Evolutionary conservation across 1,140 invertebrate species (phyloP), one percentile per base, ranked within the genome.

Genomic region (Heliothis subflexa): DNA sequence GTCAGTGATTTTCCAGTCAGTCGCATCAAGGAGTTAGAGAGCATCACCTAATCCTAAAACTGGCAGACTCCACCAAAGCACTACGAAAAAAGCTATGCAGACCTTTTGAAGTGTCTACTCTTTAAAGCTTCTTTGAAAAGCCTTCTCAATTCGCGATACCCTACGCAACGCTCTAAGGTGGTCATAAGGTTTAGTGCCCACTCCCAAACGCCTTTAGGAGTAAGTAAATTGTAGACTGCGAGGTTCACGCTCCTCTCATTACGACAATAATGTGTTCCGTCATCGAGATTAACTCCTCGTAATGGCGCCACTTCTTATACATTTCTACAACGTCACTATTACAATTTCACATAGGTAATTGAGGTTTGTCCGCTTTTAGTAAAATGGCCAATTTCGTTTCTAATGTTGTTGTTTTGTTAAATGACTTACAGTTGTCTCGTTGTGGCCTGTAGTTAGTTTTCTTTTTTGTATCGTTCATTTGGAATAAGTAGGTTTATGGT

Each of bases 301-400:
- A 92, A 93, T 93, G 89, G 89, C 88, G 81, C 83, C 83, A 83
- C 82, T 82, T 90, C 86, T 89, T 89, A 90, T 90, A 76, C 91
- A 90, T 91, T 91, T 92, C 86, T 84, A 88, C 86, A 81, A 82
- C 87, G 91, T 94, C 89, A 93, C 91, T 92, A 89, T 91, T 91
- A 93, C 90, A 89, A 91, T 92, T 93, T 86, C 81, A 80, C 83
- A 88, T 93, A n/a, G n/a, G n/a, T n/a, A 91, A 93, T 93, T 91
- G 92, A 90, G 88, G 88, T 92, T 92, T 91, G 90, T 84, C 86
- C 84, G 90, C 91, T 93, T 93, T 93, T 91, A 94, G 93, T 93
- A 89, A 93, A 93, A 92, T 93, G 90, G 90, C 57, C 89, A 90
- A 92, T 92, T 93, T 94, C 55, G 78, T 87, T 86, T 72, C 70